Percentiles rank a stretch among this genome's conserved stretches.
Evolutionary conservation across 2,113 vertebrate species (phyloP).

Genomic region (Callorhinus ursinus): DNA sequence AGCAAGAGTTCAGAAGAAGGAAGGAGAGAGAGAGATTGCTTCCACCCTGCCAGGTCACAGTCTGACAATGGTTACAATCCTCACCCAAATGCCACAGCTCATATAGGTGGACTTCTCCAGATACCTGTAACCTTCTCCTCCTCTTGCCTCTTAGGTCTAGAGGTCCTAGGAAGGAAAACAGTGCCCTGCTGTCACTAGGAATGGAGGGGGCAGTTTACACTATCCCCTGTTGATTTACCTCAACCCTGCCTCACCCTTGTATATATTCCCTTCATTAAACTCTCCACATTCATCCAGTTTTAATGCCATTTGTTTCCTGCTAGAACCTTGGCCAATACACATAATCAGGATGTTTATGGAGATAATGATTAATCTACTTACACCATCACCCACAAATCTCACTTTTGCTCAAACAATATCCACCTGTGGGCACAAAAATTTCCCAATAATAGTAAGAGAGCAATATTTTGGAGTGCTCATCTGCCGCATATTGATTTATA

Average conservation of each 20-base stretch:
- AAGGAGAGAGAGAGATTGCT: neutral
- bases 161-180: neutral
- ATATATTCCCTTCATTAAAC: neutral
- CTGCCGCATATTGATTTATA: neutral
- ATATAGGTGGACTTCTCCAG: neutral
- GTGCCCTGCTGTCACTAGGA: neutral
- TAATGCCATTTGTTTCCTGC: neutral
- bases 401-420: neutral
- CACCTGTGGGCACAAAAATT: neutral
- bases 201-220: no score
- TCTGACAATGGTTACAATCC: neutral
- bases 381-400: neutral
- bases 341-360: neutral
- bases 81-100: neutral
- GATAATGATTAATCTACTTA: neutral
- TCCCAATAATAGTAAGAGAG: neutral
- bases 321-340: neutral
- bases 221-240: neutral
- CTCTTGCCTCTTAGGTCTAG: neutral
- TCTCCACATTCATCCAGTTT: neutral
- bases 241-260: neutral
- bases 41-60: neutral
- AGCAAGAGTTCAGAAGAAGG: neutral
- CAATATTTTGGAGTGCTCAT: neutral
- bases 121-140: neutral